Percentiles rank a stretch among this genome's conserved stretches.
These are phyloP conservation scores for Gymnoscopelus microlampas DNA, from an alignment of 2,797 vertebrate species.

Conservation along the genomic window DNA sequence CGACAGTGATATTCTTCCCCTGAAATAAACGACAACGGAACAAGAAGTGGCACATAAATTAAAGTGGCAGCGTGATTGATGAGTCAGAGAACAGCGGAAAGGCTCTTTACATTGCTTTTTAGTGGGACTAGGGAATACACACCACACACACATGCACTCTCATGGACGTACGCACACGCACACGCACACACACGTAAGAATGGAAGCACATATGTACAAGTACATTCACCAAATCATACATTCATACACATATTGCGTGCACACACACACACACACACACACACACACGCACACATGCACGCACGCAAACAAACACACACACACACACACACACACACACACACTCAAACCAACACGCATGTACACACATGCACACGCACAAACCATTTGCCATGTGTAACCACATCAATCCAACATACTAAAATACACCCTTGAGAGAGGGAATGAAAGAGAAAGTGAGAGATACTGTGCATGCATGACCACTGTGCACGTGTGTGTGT, in stretches of 20 bases:
- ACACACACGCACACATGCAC: conserved; percentile 4
- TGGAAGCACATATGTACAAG: background rate
- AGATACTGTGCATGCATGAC: conserved; percentile 35
- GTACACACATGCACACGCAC: conserved; percentile 13
- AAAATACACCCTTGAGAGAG: conserved; percentile 70
- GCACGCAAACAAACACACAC: conserved; percentile 23
- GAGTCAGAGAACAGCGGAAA: conserved; percentile 85
- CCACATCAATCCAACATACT: conserved; percentile 85
- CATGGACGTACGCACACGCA: conserved; percentile 2
- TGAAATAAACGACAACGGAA: conserved; percentile 94
- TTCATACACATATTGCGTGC: background rate
- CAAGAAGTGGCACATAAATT: conserved; percentile 96
- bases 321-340: conserved; percentile 23
- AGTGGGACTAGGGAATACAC: conserved; percentile 76
- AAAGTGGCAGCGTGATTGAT: conserved; percentile 95
- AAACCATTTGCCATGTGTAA: conserved; percentile 78
- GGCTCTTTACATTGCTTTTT: conserved; percentile 86
- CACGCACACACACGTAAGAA: conserved; percentile 18
- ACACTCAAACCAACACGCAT: conserved; percentile 1
- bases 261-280: conserved; percentile 5
- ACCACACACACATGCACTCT: conserved; percentile 11
- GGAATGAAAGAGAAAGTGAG: conserved; percentile 54
- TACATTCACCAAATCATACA: conserved; percentile 5
- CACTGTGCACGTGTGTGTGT: conserved; percentile 43
- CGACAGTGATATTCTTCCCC: conserved; percentile 87